These are phyloP conservation scores for Drosophila gunungcola DNA, from an alignment of 1,140 invertebrate species.

Conservation along the genomic window DNA sequence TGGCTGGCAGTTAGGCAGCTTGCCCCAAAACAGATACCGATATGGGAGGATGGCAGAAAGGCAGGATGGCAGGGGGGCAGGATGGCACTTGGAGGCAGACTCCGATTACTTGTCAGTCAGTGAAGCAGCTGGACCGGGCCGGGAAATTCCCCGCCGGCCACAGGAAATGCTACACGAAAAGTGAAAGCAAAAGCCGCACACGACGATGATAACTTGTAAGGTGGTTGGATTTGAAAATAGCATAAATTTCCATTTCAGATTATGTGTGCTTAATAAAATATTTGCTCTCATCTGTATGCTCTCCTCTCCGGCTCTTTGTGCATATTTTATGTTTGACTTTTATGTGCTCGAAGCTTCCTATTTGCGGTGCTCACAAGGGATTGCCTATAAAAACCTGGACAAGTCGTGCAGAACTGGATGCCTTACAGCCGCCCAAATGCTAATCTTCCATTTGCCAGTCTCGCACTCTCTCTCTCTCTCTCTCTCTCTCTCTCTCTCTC, in stretches of 20 bases:
- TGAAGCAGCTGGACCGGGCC: constrained; percentile 65
- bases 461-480: background rate
- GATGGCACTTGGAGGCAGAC: constrained; percentile 31
- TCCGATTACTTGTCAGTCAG: constrained; percentile 71
- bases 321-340: constrained; percentile 52
- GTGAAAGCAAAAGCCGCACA: constrained; percentile 59
- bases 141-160: constrained; percentile 57
- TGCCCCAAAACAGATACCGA: constrained; percentile 19
- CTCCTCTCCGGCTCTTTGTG: constrained; percentile 3
- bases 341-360: constrained; percentile 25
- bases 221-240: constrained; percentile 53
- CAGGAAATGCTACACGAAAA: constrained; percentile 67
- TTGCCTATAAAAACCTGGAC: constrained; percentile 6
- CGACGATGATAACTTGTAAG: constrained; percentile 68
- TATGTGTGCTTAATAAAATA: constrained; percentile 78
- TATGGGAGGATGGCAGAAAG: background rate
- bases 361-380: constrained; percentile 13
- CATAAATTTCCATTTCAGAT: constrained; percentile 82
- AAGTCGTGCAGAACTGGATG: background rate
- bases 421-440: constrained; percentile 14
- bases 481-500: background rate
- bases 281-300: constrained; percentile 56
- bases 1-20: constrained; percentile 43
- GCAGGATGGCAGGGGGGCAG: constrained; percentile 1
- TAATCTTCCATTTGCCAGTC: constrained; percentile 24